Evolutionary conservation across 2,888 invertebrate species (phyloP), one percentile per base, ranked within the genome.

Genomic region (Drosophila subsilvestris): DNA sequence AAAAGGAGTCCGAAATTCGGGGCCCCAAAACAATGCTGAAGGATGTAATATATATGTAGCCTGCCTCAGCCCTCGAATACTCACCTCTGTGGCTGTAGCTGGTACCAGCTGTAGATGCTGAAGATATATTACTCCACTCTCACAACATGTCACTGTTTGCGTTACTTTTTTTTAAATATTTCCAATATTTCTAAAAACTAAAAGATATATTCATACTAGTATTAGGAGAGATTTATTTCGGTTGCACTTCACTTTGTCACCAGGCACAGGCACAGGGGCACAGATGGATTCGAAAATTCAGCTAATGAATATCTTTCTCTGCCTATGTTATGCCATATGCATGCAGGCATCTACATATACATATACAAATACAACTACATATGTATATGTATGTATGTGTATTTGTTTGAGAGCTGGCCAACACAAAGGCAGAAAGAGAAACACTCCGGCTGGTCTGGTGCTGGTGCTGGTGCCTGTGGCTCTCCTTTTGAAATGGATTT

Each of bases 141-240:
- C 54, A 63, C 78, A 75, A 75, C 80, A 78, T 80, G 57, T 61
- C 86, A 80, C 78, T 73, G 48, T 68, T 73, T 75, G 48, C 50
- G 29, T 59, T 65, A 60, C 27, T 61, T 54, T 45, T 53, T 50
- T 53, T 32, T 37, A 49, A 50, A 55, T 42, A 42, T 45, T 37
- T 51, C 27, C 22, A 43, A 43, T 22, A 53, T 45, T 55, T 22
- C 10, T n/a, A 54, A 49, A 49, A 54, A 50, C 68, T 69, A 69
- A 27, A 61, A 54, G 37, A 66, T 72, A 79, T 54, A 65, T 63
- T 1, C 32, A 14, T 32, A 14, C 32, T n/a, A 42, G 53, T 10
- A 53, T 32, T 18, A 53, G 42, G 47, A 17, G 17, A 42, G 45
- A 9, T 48, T 53, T 14, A 42, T 63, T 44, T 55, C 20, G 37